Conservation (phyloP, 2,797 vertebrate species). For the Clarias platycephalus region DNA sequence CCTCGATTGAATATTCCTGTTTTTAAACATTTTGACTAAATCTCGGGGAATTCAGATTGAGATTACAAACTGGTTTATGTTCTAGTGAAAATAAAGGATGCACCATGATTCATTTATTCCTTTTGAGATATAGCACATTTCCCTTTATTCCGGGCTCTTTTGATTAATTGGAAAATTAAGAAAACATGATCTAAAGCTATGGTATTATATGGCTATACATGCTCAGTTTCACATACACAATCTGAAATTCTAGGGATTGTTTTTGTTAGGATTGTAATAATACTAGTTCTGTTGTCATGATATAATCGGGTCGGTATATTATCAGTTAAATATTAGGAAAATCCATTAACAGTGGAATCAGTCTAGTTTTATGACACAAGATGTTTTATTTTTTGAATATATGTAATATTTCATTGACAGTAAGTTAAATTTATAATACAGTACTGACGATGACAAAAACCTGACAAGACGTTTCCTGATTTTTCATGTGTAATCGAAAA, state of each 20-base stretch:
- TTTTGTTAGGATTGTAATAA: neutral
- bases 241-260: constrained; percentile 24
- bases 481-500: neutral
- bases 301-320: neutral
- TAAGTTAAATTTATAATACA: neutral
- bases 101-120: no score
- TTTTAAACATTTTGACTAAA: no score
- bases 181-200: neutral
- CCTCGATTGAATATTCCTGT: no score
- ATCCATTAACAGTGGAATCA: neutral
- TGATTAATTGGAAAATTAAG: constrained; percentile 24
- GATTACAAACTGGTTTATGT: no score
- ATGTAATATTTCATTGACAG: neutral
- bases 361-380: neutral
- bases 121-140: neutral
- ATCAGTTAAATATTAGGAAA: neutral
- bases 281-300: neutral
- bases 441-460: neutral
- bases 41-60: no score
- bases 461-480: neutral
- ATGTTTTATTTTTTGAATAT: neutral
- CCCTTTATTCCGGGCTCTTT: constrained; percentile 10
- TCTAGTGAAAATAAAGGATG: no score
- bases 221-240: neutral
- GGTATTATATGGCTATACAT: neutral